Percentiles rank a stretch among this genome's conserved stretches.
Conservation (phyloP, 2,888 invertebrate species). For the Meganola albula region DNA sequence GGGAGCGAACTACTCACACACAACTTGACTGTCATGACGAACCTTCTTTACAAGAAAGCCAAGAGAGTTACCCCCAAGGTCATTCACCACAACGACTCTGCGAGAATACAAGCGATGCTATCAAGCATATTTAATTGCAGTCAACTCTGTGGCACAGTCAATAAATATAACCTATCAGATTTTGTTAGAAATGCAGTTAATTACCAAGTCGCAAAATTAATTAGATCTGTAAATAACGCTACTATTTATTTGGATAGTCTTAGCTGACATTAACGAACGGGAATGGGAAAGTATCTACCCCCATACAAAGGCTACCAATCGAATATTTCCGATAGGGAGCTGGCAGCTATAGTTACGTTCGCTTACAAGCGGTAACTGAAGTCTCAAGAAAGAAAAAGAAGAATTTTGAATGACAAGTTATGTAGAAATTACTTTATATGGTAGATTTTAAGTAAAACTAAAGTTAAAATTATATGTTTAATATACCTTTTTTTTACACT, state of each 20-base stretch:
- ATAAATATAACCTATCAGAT: constrained; percentile 46
- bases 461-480: too few relatives aligned
- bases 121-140: constrained; percentile 51
- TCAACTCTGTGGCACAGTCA: constrained; percentile 37
- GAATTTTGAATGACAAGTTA: too few relatives aligned
- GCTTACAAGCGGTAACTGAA: too few relatives aligned
- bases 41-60: constrained; percentile 53
- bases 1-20: constrained; percentile 46
- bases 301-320: too few relatives aligned
- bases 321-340: too few relatives aligned
- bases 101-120: constrained; percentile 46
- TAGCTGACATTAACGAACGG: constrained; percentile 54
- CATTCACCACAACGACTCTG: constrained; percentile 49
- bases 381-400: too few relatives aligned
- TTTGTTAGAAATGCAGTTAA: constrained; percentile 52
- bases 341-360: too few relatives aligned
- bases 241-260: constrained; percentile 55
- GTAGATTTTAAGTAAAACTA: too few relatives aligned
- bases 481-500: too few relatives aligned
- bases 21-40: constrained; percentile 50
- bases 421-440: too few relatives aligned
- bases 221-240: constrained; percentile 53
- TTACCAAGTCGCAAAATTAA: constrained; percentile 48
- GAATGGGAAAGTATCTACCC: constrained; percentile 3
- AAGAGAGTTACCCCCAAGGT: constrained; percentile 54